Evolutionary conservation across 2,888 invertebrate genomes (phyloP), one percentile per base, ranked within the genome.

Genomic region (Xiphydria camelus): DNA sequence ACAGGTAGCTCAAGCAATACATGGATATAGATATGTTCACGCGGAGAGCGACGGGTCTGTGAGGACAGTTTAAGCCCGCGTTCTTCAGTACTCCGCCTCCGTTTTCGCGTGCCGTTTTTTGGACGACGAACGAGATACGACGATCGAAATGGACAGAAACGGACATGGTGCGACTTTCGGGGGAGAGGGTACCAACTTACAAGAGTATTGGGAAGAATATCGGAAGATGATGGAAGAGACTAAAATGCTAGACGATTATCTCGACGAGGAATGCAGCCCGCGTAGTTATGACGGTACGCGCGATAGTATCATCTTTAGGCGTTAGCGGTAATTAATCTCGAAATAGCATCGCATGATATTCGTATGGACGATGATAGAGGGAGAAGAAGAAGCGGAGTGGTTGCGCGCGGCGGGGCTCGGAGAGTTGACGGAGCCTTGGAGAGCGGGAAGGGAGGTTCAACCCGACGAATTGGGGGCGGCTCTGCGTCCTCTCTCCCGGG

Each of bases 301-400:
- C 26, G 23, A 41, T 37, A 18, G 39, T 12, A 35, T 33, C 22
- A 10, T 34, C 21, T 17, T 39, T 29, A 19, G 14, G 17, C n/a
- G 18, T 7, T 29, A 29, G 12, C 14, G 12, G 15, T 29, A 29
- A 14, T 29, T 29, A n/a, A n/a, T n/a, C n/a, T n/a, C n/a, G n/a
- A n/a, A n/a, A n/a, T n/a, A 29, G 29, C 14, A 2, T 29, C 29
- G 29, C 0, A 29, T 29, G 7, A 10, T 5, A 3, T 14, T 29
- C 15, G 7, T 14, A 23, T 23, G 23, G 1, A 29, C 4, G 12
- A 39, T 23, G 12, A 23, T 38, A 88, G 88, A 88, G 75, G 88
- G 87, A 53, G 88, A 89, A 73, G 82, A 85, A 64, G 89, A 89
- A 64, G 83, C 86, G 6, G 87, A 87, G 73, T 89, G 89, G 85